Evolutionary conservation across 2,888 invertebrate genomes (phyloP).

Genomic region (Clitarchus hookeri): DNA sequence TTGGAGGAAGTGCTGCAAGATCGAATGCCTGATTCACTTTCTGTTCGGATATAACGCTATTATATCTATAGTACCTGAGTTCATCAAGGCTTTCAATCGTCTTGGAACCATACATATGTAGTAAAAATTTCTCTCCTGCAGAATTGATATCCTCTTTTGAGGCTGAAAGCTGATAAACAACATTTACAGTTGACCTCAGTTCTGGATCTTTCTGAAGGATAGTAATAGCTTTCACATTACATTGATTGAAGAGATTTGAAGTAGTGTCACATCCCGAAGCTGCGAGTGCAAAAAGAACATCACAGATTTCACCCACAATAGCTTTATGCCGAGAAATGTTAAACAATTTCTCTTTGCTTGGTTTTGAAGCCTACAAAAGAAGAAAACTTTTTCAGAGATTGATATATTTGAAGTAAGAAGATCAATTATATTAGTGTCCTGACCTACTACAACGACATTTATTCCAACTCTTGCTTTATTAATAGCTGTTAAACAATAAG

Average conservation of each 20-base stretch:
- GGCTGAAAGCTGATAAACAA: no score
- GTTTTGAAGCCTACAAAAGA: not conserved
- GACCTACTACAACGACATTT: no score
- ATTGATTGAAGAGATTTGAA: no score
- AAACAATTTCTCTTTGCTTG: not conserved
- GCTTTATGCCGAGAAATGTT: not conserved
- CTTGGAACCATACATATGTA: not conserved
- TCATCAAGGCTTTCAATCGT: not conserved
- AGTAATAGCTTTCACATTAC: no score
- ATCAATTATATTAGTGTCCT: no score
- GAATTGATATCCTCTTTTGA: not conserved
- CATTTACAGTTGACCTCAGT: no score
- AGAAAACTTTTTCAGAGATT: no score
- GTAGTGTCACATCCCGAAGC: no score
- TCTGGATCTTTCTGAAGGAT: no score
- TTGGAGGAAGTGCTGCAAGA: slow-evolving; percentile 18
- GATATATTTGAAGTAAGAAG: no score
- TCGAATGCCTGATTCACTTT: not conserved
- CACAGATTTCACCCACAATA: not conserved
- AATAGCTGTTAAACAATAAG: no score
- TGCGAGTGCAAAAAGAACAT: not conserved
- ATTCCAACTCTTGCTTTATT: no score
- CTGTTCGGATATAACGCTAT: not conserved
- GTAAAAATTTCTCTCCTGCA: not conserved
- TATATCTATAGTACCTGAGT: not conserved